phyloP scores from a whole-genome alignment of 2,797 vertebrate genomes.

The Pantherophis alleghaniensis region DNA sequence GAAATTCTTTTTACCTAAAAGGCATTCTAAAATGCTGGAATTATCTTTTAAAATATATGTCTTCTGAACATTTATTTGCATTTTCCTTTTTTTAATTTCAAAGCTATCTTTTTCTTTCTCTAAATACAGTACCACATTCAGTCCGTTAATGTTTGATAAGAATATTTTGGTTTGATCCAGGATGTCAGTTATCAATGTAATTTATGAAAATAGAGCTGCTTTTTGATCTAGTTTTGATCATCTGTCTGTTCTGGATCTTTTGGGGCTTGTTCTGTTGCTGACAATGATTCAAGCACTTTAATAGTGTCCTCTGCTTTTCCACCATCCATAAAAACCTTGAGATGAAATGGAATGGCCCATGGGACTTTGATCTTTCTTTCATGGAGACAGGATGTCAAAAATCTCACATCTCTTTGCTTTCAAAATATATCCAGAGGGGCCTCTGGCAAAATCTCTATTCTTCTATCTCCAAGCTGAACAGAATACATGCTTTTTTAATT shows the following conservation, averaged over 20 bases:
- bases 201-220: background rate
- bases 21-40: background rate
- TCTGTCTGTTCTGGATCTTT: background rate
- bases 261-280: background rate
- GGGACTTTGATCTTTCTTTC: background rate
- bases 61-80: background rate
- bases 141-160: background rate
- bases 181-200: background rate
- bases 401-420: background rate
- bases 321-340: background rate
- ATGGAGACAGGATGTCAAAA: background rate
- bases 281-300: background rate
- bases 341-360: background rate
- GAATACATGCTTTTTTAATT: background rate
- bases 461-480: background rate
- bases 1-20: background rate
- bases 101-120: background rate
- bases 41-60: background rate
- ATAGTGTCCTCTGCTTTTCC: background rate
- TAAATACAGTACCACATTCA: background rate
- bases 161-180: background rate
- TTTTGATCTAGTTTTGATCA: background rate
- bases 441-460: background rate
- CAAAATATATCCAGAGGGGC: background rate
- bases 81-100: background rate